phyloP scores from a whole-genome alignment of 2,888 invertebrate genomes.

The Drymonia ruficornis region DNA sequence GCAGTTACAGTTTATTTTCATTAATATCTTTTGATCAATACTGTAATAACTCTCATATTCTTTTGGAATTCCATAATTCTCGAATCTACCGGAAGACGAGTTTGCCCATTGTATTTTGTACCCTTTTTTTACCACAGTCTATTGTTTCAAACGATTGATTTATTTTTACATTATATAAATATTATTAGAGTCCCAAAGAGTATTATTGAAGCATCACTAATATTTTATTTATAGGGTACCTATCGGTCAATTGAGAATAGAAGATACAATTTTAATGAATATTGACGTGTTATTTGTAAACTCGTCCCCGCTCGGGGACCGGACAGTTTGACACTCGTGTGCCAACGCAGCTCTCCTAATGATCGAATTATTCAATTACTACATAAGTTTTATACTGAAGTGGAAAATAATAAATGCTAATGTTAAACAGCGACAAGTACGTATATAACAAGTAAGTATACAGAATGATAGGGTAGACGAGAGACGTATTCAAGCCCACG shows the following conservation, averaged over 20 bases:
- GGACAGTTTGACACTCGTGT: not conserved
- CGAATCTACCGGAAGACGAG: too few species aligned
- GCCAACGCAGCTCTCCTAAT: not conserved
- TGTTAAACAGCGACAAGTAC: too few species aligned
- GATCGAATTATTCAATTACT: not conserved
- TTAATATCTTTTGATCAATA: not conserved
- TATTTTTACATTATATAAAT: too few species aligned
- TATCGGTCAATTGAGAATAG: not conserved
- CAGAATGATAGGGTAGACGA: too few species aligned
- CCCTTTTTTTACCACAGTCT: too few species aligned
- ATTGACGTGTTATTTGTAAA: not conserved
- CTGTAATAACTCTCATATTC: too few species aligned
- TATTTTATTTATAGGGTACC: not conserved
- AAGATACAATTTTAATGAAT: not conserved
- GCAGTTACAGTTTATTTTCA: slow-evolving; percentile 27
- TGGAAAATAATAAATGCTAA: too few species aligned
- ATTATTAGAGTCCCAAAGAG: not conserved
- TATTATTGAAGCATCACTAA: not conserved
- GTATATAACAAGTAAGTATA: too few species aligned
- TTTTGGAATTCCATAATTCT: too few species aligned
- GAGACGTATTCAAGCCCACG: too few species aligned
- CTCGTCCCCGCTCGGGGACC: not conserved
- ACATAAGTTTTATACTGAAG: not conserved
- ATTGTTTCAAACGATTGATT: too few species aligned
- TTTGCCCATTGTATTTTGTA: too few species aligned